These are phyloP conservation scores for Chiroxiphia lanceolata DNA, from an alignment of 2,797 vertebrate species.

Conservation along the genomic window DNA sequence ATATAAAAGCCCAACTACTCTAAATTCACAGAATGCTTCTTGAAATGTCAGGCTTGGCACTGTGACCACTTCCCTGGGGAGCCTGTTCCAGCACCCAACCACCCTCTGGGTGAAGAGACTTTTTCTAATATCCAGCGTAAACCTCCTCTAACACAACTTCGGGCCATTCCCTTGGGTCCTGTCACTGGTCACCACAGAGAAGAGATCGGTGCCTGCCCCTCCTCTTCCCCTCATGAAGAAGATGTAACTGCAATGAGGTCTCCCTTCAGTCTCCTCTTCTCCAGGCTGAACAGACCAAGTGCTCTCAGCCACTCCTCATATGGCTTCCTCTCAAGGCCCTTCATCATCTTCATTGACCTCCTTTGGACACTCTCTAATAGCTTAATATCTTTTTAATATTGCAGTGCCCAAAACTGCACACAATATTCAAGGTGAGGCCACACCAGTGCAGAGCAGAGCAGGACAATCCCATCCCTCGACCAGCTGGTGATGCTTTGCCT, in stretches of 20 bases:
- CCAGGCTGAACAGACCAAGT: background rate
- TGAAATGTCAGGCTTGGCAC: background rate
- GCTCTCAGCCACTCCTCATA: background rate
- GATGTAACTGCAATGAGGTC: background rate
- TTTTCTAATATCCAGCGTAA: background rate
- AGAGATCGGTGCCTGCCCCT: background rate
- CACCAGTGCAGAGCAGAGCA: background rate
- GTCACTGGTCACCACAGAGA: background rate
- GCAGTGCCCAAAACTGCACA: background rate
- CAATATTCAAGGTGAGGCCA: background rate
- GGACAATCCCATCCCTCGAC: background rate
- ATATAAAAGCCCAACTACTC: background rate
- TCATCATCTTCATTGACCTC: background rate
- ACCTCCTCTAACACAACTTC: background rate
- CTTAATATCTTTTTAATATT: background rate
- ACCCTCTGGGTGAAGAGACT: background rate
- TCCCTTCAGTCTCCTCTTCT: background rate
- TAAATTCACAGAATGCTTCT: background rate
- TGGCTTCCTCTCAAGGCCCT: background rate
- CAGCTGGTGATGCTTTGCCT: background rate
- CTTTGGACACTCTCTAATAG: background rate
- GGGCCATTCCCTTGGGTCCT: background rate
- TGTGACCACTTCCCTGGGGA: background rate
- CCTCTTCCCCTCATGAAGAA: background rate
- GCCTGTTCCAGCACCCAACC: background rate